Evolutionary conservation across 2,797 vertebrate species (phyloP), one percentile per base, ranked within the genome.

Genomic region (Oreonectes daqikongensis): DNA sequence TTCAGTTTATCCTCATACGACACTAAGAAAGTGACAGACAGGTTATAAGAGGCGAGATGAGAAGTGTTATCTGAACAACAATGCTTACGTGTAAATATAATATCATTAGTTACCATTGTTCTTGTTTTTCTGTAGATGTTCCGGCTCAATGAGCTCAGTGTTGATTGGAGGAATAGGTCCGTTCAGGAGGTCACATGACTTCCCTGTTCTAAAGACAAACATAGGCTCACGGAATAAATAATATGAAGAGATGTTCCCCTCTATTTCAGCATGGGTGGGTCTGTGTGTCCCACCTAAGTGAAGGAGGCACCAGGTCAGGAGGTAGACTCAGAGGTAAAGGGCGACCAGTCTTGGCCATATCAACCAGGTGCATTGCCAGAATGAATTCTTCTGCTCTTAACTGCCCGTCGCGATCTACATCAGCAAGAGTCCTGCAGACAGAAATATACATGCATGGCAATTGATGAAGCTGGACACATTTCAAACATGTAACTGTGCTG

Each of bases 331-430:
- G 90, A 0, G 98, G 96, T 75, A 99, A 89, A 0, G 95, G 92
- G 52, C 94, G 95, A 35, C 97, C 96, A 0, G 83, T 88, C 89
- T 91, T 98, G 74, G 95, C 96, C 92, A 96, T 89, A 82, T 99
- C 98, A 6, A 96, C 97, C 35, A 99, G 92, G 75, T 99, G 96
- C 98, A 99, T 98, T 0, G 97, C 97, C 83, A 99, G 89, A 83
- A 98, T 95, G 87, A 98, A 99, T 87, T 99, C 98, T 35, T 99
- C 98, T 0, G 95, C 96, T 84, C 90, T 95, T 44, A 99, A 90
- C 82, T 98, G 97, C 11, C 98, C 98, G 11, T 99, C 95, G 70
- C 95, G 94, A 86, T 99, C 95, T 46, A 97, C 88, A 84, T 99
- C 98, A 64, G 98, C 93, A 79, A 99, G 89, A 46, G 87, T 96